Conservation (phyloP, 2,888 invertebrate species). For the Parnassius orleans region DNA sequence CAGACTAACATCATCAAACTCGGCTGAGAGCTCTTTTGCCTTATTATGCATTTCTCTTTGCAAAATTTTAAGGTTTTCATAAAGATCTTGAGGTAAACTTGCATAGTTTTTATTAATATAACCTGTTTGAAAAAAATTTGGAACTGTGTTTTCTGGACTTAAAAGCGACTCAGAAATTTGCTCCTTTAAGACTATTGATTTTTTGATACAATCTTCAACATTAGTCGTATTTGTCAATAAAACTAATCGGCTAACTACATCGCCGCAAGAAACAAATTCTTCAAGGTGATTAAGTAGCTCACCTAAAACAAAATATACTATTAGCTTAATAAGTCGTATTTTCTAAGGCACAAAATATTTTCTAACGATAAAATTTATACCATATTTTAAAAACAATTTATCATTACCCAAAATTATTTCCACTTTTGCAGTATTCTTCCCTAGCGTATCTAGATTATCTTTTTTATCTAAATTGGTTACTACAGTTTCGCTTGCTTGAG, state of each 20-base stretch:
- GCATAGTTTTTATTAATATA: neutral
- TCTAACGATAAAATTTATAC: no score
- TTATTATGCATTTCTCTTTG: neutral
- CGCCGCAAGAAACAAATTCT: conserved; percentile 1
- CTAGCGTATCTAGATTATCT: no score
- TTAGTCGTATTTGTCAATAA: neutral
- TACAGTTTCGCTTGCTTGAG: no score
- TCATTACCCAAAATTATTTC: no score
- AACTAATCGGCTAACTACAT: neutral
- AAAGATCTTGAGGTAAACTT: neutral
- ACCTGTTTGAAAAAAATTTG: neutral
- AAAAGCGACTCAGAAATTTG: neutral
- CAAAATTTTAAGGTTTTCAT: neutral
- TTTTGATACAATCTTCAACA: neutral
- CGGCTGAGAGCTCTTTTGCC: neutral
- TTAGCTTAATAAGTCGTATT: no score
- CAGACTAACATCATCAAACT: neutral
- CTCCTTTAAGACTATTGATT: neutral
- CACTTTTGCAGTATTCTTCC: no score
- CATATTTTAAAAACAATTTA: no score
- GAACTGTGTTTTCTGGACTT: neutral
- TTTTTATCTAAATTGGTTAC: no score
- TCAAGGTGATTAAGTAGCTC: neutral
- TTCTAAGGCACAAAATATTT: no score
- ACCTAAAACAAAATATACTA: neutral